Conservation (phyloP, 2,113 vertebrate species). For the Nesospiza acunhae region DNA sequence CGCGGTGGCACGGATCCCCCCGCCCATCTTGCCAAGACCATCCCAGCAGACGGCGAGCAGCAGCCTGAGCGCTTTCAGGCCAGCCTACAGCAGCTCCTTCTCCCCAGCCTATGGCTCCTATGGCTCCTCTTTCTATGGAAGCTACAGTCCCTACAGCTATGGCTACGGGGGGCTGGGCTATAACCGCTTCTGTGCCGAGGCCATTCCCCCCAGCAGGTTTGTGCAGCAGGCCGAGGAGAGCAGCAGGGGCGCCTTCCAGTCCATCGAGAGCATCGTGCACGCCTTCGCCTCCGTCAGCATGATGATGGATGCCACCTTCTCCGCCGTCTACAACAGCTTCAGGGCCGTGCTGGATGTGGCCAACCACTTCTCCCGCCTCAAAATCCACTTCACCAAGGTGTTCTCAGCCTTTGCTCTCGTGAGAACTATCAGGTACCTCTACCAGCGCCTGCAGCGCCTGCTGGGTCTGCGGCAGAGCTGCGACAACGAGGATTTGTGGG, state of each 20-base stretch:
- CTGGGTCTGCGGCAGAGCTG: conserved; percentile 82
- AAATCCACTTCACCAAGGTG: conserved; percentile 92
- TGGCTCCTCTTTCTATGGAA: conserved; percentile 83
- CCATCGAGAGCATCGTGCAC: conserved; percentile 97
- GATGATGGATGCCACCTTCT: conserved; percentile 99
- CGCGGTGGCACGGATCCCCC: conserved; percentile 82
- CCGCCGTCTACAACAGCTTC: conserved; percentile 97
- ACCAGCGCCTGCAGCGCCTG: conserved; percentile 83
- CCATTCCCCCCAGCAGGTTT: conserved; percentile 89
- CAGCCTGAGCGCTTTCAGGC: conserved; percentile 79
- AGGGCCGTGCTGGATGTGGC: conserved; percentile 95
- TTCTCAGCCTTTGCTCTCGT: conserved; percentile 95
- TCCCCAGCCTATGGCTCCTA: conserved; percentile 86
- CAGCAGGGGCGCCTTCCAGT: conserved; percentile 96
- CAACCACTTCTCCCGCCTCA: conserved; percentile 94
- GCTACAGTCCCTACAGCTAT: conserved; percentile 82
- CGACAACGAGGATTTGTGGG: conserved; percentile 93
- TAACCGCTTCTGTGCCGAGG: conserved; percentile 82
- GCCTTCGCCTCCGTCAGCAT: conserved; percentile 95
- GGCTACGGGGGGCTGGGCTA: conserved; percentile 84
- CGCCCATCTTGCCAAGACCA: conserved; percentile 86
- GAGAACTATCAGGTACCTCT: conserved; percentile 90
- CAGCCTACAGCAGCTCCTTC: conserved; percentile 83
- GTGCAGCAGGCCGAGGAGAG: conserved; percentile 97
- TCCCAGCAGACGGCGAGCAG: conserved; percentile 79